phyloP scores from a whole-genome alignment of 2,113 vertebrate genomes.

The Sigmodon hispidus region DNA sequence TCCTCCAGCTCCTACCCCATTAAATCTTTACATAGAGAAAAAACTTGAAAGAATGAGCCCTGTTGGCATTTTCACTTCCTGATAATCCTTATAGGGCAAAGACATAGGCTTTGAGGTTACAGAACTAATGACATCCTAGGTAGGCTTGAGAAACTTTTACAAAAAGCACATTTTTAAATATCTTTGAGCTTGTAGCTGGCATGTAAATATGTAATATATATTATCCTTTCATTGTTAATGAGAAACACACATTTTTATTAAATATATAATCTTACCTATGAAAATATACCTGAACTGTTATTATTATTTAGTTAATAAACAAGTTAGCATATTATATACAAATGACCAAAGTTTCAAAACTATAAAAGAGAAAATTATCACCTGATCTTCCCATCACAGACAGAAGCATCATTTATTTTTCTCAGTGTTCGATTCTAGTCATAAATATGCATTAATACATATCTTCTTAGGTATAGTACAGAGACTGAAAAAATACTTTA shows the following conservation, averaged over 20 bases:
- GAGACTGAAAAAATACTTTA: too few species aligned
- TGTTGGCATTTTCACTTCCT: not conserved
- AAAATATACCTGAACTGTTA: not conserved
- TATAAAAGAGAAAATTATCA: not conserved
- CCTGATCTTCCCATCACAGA: not conserved
- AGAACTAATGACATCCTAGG: not conserved
- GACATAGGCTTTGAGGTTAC: not conserved
- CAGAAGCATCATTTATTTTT: not conserved
- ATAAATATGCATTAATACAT: not conserved
- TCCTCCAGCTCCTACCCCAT: not conserved
- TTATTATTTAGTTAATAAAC: not conserved
- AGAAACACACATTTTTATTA: slow-evolving; percentile 15
- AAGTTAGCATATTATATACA: not conserved
- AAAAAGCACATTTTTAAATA: not conserved
- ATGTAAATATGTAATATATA: not conserved
- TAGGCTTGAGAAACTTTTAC: not conserved
- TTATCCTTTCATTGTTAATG: not conserved
- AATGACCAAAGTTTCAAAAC: not conserved
- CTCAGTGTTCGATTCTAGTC: not conserved
- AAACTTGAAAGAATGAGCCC: not conserved
- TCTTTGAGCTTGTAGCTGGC: not conserved
- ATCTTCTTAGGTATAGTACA: not conserved
- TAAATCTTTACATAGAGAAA: not conserved
- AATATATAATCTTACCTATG: not conserved
- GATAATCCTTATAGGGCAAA: not conserved